Percentiles rank a stretch among this genome's conserved stretches.
These are phyloP conservation scores for Drosophila sordidula DNA, from an alignment of 2,888 invertebrate species.

Conservation along the genomic window DNA sequence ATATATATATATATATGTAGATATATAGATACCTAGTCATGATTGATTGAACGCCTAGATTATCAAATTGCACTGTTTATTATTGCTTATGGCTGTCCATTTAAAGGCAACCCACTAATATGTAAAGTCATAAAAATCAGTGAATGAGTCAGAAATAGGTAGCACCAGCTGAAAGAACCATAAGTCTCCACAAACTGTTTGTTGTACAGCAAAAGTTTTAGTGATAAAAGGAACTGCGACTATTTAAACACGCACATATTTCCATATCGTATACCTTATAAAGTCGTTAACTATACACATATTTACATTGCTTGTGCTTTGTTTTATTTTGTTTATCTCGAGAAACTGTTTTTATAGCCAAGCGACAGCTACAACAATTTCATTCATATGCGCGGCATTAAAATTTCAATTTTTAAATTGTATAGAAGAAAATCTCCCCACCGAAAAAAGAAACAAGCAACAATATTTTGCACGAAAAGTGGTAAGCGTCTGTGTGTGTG, in stretches of 20 bases:
- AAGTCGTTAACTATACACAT: constrained; percentile 30
- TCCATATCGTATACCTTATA: constrained; percentile 15
- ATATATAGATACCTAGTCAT: constrained; percentile 3
- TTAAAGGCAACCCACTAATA: constrained; percentile 23
- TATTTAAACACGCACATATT: constrained; percentile 22
- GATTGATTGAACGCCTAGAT: constrained; percentile 28
- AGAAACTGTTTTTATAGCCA: constrained; percentile 57
- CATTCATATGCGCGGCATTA: constrained; percentile 66
- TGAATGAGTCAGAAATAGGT: constrained; percentile 32
- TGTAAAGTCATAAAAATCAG: constrained; percentile 22
- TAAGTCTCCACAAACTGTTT: constrained; percentile 3
- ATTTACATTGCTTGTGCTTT: constrained; percentile 42
- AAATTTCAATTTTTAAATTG: constrained; percentile 62
- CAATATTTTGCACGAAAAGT: constrained; percentile 22
- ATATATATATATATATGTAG: constrained; percentile 1
- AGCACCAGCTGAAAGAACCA: constrained; percentile 1
- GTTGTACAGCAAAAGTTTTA: constrained; percentile 8
- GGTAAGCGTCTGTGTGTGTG: constrained; percentile 1
- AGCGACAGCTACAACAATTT: constrained; percentile 48
- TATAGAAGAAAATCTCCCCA: constrained; percentile 30
- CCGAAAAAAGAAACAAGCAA: constrained; percentile 10
- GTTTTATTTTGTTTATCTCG: constrained; percentile 54
- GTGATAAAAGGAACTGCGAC: constrained; percentile 34
- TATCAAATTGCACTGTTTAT: constrained; percentile 16
- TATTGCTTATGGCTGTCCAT: constrained; percentile 18